These are phyloP conservation scores for Papilio glaucus DNA, from an alignment of 1,140 invertebrate species.

Conservation along the genomic window DNA sequence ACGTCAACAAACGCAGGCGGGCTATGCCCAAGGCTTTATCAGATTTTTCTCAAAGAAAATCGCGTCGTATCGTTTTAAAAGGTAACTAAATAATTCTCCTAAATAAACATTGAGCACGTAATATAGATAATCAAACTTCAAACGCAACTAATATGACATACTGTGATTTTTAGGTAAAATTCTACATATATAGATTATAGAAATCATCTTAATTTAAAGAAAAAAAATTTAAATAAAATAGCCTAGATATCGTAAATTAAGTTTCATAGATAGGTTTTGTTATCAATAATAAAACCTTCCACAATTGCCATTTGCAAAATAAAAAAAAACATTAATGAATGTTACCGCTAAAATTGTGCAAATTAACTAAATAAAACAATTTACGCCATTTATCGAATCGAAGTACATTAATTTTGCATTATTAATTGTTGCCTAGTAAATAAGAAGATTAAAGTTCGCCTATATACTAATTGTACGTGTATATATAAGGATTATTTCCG, in stretches of 20 bases:
- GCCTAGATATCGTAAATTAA: conserved; percentile 25
- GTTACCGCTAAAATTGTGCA: not conserved
- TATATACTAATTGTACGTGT: no score
- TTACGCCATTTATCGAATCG: no score
- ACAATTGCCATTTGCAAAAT: not conserved
- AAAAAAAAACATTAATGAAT: not conserved
- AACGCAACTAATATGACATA: conserved; percentile 13
- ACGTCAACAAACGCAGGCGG: not conserved
- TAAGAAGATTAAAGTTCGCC: no score
- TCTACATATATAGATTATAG: conserved; percentile 1
- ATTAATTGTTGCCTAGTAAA: no score
- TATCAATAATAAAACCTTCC: conserved; percentile 15
- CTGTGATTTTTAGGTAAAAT: conserved; percentile 12
- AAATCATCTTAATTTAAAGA: conserved; percentile 12
- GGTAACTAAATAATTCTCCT: conserved; percentile 36
- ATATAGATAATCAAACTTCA: not conserved
- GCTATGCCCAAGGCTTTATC: conserved; percentile 8
- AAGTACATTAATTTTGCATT: no score
- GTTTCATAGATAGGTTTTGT: conserved; percentile 25
- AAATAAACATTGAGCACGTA: conserved; percentile 36
- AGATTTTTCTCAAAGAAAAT: conserved; percentile 17
- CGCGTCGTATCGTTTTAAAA: not conserved
- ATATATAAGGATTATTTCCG: no score
- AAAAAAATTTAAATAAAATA: conserved; percentile 1
- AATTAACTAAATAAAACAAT: not conserved